Base-by-base conservation (phyloP, 2,113 vertebrate genomes). In the Haplochromis vanheusdeni region DNA sequence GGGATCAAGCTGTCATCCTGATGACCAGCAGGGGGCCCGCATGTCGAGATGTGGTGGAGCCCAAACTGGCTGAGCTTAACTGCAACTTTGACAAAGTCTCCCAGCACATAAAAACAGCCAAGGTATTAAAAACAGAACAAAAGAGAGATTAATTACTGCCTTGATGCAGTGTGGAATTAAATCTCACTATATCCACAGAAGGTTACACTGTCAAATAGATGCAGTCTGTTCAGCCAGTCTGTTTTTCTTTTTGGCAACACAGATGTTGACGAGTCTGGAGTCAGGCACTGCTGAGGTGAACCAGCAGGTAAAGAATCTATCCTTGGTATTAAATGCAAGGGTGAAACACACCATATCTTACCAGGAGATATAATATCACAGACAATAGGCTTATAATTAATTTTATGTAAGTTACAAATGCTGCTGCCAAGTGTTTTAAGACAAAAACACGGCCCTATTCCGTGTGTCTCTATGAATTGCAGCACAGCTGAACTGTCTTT, bases 51-150 rank as follows among this genome's bases (percentile, higher is more conserved):
- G 97, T 99, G 4, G 97, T 99, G 56, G 97, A 99, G 81, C 98
- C 98, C 21, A 99, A 99, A 87, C 94, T 99, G 89, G 92, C 97
- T 2, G 98, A 99, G 65, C 95, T 99, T 80, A 98, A 98, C 89
- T 97, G 97, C 49, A 98, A 98, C 94, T 99, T 99, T 77, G 97
- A 98, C 87, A 99, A 99, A 91, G 98, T 99, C 16, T 98, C 98
- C 79, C 98, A 98, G 51, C 98, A 99, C 93, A 98, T 99, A 93
- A 97, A 92, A 94, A 96, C 97, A 11, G 96, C 97, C 47, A 96
- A 98, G 94, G 81, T 87, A 91, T 35, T 75, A 28, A 49, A 68
- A 75, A 31, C 3, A 3, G 42, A 75, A 54, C n/a, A 82, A 40
- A 68, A 84, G n/a, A 5, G 4, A 19, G 11, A 51, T 51, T 49